Conservation (phyloP, 2,797 vertebrate species). For the Poliocrania exsul region DNA sequence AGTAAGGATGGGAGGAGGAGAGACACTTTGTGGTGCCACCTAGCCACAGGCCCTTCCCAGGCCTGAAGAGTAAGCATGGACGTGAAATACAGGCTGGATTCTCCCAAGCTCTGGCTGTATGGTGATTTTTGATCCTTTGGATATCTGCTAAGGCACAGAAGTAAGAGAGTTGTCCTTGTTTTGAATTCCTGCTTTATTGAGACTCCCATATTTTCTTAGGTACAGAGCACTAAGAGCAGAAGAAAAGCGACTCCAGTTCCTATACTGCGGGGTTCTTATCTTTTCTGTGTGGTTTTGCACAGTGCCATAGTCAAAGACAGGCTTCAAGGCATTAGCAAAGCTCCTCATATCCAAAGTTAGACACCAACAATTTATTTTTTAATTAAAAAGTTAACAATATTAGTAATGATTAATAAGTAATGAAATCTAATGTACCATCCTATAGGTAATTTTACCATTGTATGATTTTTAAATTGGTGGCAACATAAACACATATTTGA, state of each 20-base stretch:
- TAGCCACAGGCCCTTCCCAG: not conserved
- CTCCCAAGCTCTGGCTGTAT: rapidly evolving
- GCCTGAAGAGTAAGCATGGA: not conserved
- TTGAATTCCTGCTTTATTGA: not conserved
- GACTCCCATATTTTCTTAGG: rapidly evolving
- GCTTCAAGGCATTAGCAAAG: not conserved
- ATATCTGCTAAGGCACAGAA: not conserved
- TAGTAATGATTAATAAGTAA: not conserved
- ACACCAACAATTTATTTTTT: not conserved
- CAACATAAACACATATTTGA: not conserved
- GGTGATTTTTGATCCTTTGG: not conserved
- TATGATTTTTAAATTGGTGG: not conserved
- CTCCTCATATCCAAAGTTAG: not conserved
- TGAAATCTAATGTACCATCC: not conserved
- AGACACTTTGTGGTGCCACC: not conserved
- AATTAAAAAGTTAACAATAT: not conserved
- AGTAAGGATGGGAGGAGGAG: not conserved
- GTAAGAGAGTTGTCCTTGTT: not conserved
- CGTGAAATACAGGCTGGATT: not conserved
- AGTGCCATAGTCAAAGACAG: not conserved
- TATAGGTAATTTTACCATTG: not conserved
- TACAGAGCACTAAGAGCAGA: not conserved
- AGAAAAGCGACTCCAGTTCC: not conserved
- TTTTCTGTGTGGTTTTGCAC: not conserved
- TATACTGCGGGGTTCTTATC: not conserved